A percentile compares a stretch with the other conserved stretches of the same genome.
Evolutionary conservation across 2,888 invertebrate species (phyloP).

Genomic region (Deilephila porcellus): DNA sequence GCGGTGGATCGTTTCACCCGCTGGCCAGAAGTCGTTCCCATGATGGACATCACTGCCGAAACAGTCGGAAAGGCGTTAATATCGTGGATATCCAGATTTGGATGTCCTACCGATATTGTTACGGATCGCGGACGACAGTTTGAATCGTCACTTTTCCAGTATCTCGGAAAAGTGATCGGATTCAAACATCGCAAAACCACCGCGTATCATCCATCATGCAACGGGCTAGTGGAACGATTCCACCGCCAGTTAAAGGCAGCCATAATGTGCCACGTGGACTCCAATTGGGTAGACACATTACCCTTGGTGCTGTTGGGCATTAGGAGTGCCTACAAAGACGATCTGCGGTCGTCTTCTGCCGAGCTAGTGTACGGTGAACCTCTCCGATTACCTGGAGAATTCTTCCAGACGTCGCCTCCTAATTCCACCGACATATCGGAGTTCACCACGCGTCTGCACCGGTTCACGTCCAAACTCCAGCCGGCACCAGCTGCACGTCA

Average conservation of each 20-base stretch:
- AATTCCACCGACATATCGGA: not conserved
- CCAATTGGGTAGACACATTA: slow-evolving; percentile 30
- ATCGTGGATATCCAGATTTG: slow-evolving; percentile 45
- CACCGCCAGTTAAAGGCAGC: slow-evolving; percentile 38
- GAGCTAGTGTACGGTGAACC: slow-evolving; percentile 31
- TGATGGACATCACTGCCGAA: slow-evolving; percentile 57
- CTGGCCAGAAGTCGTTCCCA: slow-evolving; percentile 45
- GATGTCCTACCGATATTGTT: slow-evolving; percentile 48
- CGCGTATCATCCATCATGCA: slow-evolving; percentile 37
- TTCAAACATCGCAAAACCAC: slow-evolving; percentile 34
- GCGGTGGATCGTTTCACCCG: slow-evolving; percentile 43
- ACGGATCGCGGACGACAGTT: slow-evolving; percentile 61
- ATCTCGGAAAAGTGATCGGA: slow-evolving; percentile 28
- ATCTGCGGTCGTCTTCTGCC: slow-evolving; percentile 33
- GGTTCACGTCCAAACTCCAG: not conserved
- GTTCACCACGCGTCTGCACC: not conserved
- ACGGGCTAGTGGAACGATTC: slow-evolving; percentile 38
- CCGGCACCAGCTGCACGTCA: slow-evolving; percentile 31
- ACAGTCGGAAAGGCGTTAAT: slow-evolving; percentile 56
- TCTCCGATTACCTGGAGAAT: slow-evolving; percentile 31
- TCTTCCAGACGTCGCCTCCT: not conserved
- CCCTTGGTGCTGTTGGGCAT: slow-evolving; percentile 35
- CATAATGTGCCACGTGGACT: slow-evolving; percentile 33
- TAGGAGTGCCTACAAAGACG: slow-evolving; percentile 34
- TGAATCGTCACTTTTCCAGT: slow-evolving; percentile 38